Percentiles rank a stretch among this genome's conserved stretches.
phyloP scores from a whole-genome alignment of 1,140 invertebrate species.

The Diabrotica virgifera region DNA sequence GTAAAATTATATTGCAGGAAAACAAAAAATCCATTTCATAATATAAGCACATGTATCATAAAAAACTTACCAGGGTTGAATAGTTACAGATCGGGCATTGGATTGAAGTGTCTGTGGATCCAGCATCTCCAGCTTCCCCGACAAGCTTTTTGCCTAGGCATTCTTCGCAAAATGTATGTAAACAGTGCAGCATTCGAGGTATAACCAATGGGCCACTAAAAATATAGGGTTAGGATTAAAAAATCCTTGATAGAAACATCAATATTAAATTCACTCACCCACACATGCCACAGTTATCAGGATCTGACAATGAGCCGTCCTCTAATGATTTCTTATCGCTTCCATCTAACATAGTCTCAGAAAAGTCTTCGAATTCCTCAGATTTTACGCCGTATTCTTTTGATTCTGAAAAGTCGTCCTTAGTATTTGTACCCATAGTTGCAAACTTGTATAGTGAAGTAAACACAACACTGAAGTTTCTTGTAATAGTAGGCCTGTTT shows the following conservation, averaged over 20 bases:
- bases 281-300: constrained; percentile 47
- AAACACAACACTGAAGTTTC: constrained; percentile 16
- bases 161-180: constrained; percentile 89
- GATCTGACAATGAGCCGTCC: constrained; percentile 46
- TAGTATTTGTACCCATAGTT: constrained; percentile 37
- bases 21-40: too few species aligned
- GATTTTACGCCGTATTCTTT: constrained; percentile 33
- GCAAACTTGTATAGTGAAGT: constrained; percentile 23
- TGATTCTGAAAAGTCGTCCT: constrained; percentile 34
- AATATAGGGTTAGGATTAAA: constrained; percentile 26
- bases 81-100: constrained; percentile 81
- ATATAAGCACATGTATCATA: background rate
- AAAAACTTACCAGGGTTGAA: constrained; percentile 64
- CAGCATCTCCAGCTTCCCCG: constrained; percentile 64
- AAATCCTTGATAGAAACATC: constrained; percentile 13
- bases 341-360: constrained; percentile 41
- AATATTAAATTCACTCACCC: constrained; percentile 36
- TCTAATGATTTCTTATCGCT: constrained; percentile 46
- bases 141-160: constrained; percentile 79
- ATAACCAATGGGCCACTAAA: constrained; percentile 67
- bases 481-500: constrained; percentile 35
- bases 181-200: constrained; percentile 83
- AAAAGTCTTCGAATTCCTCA: constrained; percentile 40
- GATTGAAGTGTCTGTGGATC: constrained; percentile 55
- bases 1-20: too few species aligned